Percentiles rank a stretch among this genome's conserved stretches.
These are phyloP conservation scores for Ennomos erosarius DNA, from an alignment of 2,888 invertebrate genomes.

Conservation along the genomic window DNA sequence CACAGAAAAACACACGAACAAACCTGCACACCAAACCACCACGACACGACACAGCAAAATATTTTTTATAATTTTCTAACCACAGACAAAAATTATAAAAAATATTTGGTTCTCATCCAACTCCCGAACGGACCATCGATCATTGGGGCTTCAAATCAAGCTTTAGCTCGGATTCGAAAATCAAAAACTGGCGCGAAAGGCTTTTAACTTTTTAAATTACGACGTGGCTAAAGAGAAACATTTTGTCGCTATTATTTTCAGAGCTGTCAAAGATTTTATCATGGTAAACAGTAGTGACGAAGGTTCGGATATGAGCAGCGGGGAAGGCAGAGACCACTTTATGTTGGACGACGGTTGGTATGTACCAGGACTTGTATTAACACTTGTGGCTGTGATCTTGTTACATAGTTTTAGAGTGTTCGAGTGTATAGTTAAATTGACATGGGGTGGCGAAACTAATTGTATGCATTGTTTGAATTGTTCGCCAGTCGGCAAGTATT, in stretches of 20 bases:
- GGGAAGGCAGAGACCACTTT: slow-evolving; percentile 70
- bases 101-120: slow-evolving; percentile 17
- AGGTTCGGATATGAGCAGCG: slow-evolving; percentile 63
- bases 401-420: slow-evolving; percentile 23
- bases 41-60: slow-evolving; percentile 31
- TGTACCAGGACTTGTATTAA: slow-evolving; percentile 62
- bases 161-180: slow-evolving; percentile 44
- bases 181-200: slow-evolving; percentile 34
- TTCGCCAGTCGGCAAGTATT: too few relatives aligned
- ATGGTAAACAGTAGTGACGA: slow-evolving; percentile 77
- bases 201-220: slow-evolving; percentile 27
- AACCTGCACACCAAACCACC: slow-evolving; percentile 19
- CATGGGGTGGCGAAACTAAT: slow-evolving; percentile 38
- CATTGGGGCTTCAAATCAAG: slow-evolving; percentile 50
- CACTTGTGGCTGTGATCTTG: slow-evolving; percentile 37
- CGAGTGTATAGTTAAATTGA: slow-evolving; percentile 11
- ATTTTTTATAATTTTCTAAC: slow-evolving; percentile 22
- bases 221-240: slow-evolving; percentile 33
- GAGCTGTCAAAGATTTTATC: slow-evolving; percentile 72
- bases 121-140: slow-evolving; percentile 36
- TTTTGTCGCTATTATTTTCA: slow-evolving; percentile 68
- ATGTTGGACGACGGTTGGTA: slow-evolving; percentile 73
- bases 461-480: slow-evolving; percentile 17
- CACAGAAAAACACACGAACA: slow-evolving; percentile 17
- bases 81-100: slow-evolving; percentile 19